phyloP scores from a whole-genome alignment of 2,113 vertebrate genomes.

The Solea solea region DNA sequence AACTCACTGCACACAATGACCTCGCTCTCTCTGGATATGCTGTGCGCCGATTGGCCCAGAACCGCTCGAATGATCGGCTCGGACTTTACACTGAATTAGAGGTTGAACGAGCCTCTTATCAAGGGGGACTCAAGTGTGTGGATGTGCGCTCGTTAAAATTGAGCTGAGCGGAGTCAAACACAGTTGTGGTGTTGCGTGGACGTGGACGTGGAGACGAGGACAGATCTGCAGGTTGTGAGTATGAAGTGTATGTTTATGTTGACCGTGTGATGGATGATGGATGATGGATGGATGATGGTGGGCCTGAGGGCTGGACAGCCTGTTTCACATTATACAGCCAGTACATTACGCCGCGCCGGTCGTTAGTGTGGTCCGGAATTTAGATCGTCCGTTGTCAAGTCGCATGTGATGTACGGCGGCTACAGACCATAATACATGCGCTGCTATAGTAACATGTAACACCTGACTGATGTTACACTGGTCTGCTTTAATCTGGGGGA shows the following conservation, averaged over 20 bases:
- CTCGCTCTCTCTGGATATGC: conserved; percentile 27
- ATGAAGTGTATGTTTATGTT: not conserved
- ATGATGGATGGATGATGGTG: no score
- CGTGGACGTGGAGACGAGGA: conserved; percentile 3
- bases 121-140: conserved; percentile 1
- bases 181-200: conserved; percentile 1
- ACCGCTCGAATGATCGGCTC: conserved; percentile 77
- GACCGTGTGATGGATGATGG: not conserved
- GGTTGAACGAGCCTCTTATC: conserved; percentile 42
- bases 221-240: conserved; percentile 57
- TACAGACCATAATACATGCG: no score
- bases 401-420: not conserved
- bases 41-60: conserved; percentile 63
- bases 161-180: not conserved
- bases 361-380: no score
- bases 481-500: no score
- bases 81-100: conserved; percentile 62
- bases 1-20: conserved; percentile 28
- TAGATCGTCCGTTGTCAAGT: no score
- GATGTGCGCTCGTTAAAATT: conserved; percentile 23
- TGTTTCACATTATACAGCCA: not conserved
- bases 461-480: not conserved
- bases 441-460: not conserved
- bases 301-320: conserved; percentile 15
- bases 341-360: not conserved